Percentiles rank a stretch among this genome's conserved stretches.
Evolutionary conservation across 2,113 vertebrate genomes (phyloP).

Genomic region (Sebastes fasciatus): DNA sequence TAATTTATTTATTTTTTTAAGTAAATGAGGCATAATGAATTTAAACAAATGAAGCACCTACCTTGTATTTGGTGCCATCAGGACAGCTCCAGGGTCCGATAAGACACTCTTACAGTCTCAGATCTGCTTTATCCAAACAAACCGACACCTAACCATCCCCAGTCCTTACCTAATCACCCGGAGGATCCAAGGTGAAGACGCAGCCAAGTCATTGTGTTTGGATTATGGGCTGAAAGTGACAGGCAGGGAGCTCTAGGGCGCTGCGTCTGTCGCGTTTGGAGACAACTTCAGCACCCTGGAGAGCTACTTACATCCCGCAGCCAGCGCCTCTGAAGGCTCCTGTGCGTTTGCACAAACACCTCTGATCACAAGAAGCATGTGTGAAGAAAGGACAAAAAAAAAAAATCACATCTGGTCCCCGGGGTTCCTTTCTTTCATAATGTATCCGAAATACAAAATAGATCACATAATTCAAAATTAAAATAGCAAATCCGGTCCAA

Average conservation of each 20-base stretch:
- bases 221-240: slow-evolving; percentile 54
- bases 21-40: slow-evolving; percentile 16
- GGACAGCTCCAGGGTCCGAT: slow-evolving; percentile 34
- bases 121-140: slow-evolving; percentile 13
- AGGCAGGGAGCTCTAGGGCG: slow-evolving; percentile 27
- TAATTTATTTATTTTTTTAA: too few species aligned
- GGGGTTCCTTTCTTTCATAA: background rate
- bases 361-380: slow-evolving; percentile 48
- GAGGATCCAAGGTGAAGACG: slow-evolving; percentile 17
- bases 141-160: slow-evolving; percentile 37
- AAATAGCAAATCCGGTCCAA: background rate
- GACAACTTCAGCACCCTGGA: slow-evolving; percentile 86
- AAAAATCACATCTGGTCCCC: background rate
- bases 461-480: slow-evolving; percentile 2
- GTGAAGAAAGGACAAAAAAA: background rate
- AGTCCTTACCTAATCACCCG: slow-evolving; percentile 16
- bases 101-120: slow-evolving; percentile 23
- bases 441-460: background rate
- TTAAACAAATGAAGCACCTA: slow-evolving; percentile 34
- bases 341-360: slow-evolving; percentile 56
- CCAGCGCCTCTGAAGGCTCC: slow-evolving; percentile 64
- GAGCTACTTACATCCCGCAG: slow-evolving; percentile 79
- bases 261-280: slow-evolving; percentile 63
- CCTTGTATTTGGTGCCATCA: slow-evolving; percentile 54
- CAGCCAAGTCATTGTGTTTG: slow-evolving; percentile 52